Conservation (phyloP, 2,113 vertebrate genomes). For the Orycteropus afer region DNA sequence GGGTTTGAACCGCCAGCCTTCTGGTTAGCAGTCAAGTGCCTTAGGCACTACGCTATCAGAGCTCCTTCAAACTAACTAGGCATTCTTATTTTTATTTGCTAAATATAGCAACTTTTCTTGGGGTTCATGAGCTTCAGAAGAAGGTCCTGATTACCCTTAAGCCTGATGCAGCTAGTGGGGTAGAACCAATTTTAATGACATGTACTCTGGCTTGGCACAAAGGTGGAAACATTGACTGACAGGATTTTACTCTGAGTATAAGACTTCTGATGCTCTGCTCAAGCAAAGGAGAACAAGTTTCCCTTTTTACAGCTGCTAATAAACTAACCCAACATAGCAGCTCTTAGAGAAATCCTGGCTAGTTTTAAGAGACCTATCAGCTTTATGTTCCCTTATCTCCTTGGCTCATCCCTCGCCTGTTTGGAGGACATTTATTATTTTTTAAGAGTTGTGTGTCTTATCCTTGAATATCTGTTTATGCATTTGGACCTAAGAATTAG, state of each 20-base stretch:
- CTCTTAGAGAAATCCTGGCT: neutral
- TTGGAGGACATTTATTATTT: neutral
- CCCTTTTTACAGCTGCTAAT: neutral
- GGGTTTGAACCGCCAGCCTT: too few species aligned
- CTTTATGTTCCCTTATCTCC: neutral
- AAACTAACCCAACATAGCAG: neutral
- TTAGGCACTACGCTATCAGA: too few species aligned
- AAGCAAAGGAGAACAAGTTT: neutral
- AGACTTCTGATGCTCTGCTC: neutral
- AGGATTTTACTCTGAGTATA: neutral
- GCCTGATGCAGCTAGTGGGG: neutral
- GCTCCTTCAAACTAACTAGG: too few species aligned
- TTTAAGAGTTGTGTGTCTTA: neutral
- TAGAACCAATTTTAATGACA: neutral
- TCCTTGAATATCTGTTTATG: neutral
- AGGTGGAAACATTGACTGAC: neutral
- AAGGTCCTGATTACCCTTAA: neutral
- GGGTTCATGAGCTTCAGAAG: neutral
- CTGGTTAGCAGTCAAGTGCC: too few species aligned
- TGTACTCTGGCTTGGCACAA: neutral
- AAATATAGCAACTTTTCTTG: neutral
- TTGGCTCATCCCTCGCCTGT: neutral
- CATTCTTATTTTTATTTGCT: too few species aligned
- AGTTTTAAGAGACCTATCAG: neutral
- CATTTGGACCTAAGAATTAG: conserved; percentile 25